Percentiles rank a stretch among this genome's conserved stretches.
These are phyloP conservation scores for Episyrphus balteatus DNA, from an alignment of 1,140 invertebrate species.

Conservation along the genomic window DNA sequence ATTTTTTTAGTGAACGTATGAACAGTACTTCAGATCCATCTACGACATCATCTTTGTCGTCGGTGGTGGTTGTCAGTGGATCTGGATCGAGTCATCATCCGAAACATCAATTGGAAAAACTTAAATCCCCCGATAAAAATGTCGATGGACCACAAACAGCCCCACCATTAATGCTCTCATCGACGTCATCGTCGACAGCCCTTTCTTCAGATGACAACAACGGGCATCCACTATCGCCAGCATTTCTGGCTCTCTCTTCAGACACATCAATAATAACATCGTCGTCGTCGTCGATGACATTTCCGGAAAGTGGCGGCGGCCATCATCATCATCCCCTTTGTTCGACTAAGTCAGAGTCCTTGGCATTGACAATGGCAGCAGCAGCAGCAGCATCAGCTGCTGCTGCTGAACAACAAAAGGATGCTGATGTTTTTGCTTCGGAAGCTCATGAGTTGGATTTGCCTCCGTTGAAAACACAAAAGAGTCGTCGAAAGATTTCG, in stretches of 20 bases:
- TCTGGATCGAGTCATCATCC: neutral
- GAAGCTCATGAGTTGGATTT: neutral
- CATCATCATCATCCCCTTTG: too few species aligned
- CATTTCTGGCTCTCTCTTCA: neutral
- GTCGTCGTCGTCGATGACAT: conserved; percentile 9
- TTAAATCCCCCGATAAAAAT: too few species aligned
- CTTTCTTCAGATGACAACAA: too few species aligned
- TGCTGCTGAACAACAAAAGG: neutral
- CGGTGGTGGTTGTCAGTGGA: neutral
- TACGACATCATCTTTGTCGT: neutral
- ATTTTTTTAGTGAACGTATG: conserved; percentile 32
- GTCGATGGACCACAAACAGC: too few species aligned
- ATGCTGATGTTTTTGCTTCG: too few species aligned
- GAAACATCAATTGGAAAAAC: too few species aligned
- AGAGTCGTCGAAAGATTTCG: conserved; percentile 71
- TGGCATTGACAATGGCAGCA: conserved; percentile 35
- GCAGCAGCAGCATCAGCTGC: conserved; percentile 11
- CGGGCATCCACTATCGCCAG: neutral
- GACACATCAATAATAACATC: conserved; percentile 6
- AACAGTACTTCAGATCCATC: conserved; percentile 25
- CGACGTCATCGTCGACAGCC: too few species aligned
- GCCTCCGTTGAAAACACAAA: conserved; percentile 41
- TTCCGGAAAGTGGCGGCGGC: conserved; percentile 9
- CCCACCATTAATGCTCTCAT: too few species aligned
- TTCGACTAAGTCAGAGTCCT: too few species aligned